phyloP scores from a whole-genome alignment of 1,140 invertebrate genomes.

The Papilio polyxenes region DNA sequence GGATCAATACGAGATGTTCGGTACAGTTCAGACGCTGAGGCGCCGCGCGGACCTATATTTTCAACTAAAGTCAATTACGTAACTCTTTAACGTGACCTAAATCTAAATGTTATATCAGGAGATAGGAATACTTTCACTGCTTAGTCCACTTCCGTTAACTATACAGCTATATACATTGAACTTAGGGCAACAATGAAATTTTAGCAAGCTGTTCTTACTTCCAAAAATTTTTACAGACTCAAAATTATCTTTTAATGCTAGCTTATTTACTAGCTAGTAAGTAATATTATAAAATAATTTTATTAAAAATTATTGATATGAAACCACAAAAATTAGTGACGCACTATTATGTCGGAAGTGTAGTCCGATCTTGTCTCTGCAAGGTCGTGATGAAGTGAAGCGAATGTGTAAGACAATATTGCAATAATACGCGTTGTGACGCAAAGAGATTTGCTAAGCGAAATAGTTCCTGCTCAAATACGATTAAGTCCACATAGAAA shows the following conservation, averaged over 20 bases:
- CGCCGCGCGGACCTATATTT: slow-evolving; percentile 18
- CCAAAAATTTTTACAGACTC: no score
- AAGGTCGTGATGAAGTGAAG: slow-evolving; percentile 21
- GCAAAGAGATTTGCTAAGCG: slow-evolving; percentile 2
- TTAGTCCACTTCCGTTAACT: not conserved
- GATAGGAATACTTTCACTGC: slow-evolving; percentile 1
- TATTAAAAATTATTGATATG: not conserved
- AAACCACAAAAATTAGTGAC: not conserved
- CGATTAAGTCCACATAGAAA: slow-evolving; percentile 6
- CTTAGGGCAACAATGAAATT: no score
- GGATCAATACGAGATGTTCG: slow-evolving; percentile 5
- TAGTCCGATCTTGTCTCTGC: not conserved
- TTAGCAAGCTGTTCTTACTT: no score
- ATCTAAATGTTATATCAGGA: not conserved
- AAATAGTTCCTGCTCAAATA: not conserved
- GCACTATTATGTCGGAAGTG: not conserved
- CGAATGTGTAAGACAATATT: slow-evolving; percentile 5
- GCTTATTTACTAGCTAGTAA: no score
- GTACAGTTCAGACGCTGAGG: not conserved
- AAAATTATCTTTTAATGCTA: no score
- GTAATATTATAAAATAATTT: no score
- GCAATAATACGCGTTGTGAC: not conserved
- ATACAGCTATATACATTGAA: not conserved
- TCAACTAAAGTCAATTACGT: slow-evolving; percentile 1
- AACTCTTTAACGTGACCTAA: not conserved